These are phyloP conservation scores for Squalus acanthias DNA, from an alignment of 2,797 vertebrate genomes.

Conservation along the genomic window DNA sequence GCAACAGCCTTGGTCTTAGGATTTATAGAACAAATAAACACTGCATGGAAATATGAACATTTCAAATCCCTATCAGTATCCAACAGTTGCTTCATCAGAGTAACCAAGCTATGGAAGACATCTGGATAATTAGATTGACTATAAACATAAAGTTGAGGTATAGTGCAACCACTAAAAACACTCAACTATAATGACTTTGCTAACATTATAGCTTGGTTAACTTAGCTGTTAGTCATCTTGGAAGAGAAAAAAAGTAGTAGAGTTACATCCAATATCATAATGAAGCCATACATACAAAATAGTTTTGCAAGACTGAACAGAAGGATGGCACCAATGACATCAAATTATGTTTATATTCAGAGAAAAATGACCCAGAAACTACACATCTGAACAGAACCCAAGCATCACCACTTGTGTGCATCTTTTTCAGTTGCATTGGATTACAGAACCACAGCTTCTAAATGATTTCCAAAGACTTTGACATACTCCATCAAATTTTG, in stretches of 20 bases:
- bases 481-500: neutral
- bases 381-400: neutral
- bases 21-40: neutral
- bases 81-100: neutral
- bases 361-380: neutral
- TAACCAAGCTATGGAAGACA: neutral
- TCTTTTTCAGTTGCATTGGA: neutral
- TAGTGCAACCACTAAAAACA: neutral
- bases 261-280: too few relatives aligned
- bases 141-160: neutral
- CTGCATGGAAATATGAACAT: neutral
- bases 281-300: neutral
- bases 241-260: neutral
- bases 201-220: neutral
- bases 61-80: neutral
- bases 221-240: neutral
- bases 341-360: neutral
- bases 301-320: neutral
- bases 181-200: neutral
- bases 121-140: neutral
- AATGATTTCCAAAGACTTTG: neutral
- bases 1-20: neutral
- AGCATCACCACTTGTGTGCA: neutral
- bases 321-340: neutral
- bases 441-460: neutral